Percentiles rank a stretch among this genome's conserved stretches.
These are phyloP conservation scores for Gymnocheta viridis DNA, from an alignment of 2,888 invertebrate species.

Conservation along the genomic window DNA sequence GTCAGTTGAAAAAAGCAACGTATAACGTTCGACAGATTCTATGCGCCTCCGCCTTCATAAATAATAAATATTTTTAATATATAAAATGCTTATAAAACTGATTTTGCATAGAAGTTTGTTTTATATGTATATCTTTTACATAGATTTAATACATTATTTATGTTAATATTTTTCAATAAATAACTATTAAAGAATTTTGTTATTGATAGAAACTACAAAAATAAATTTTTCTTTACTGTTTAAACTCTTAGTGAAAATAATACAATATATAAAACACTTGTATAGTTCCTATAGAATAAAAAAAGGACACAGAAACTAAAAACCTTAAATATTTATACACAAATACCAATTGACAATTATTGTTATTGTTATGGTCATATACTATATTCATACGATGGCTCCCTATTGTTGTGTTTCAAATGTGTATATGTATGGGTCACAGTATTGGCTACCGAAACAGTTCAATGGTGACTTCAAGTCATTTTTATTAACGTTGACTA, in stretches of 20 bases:
- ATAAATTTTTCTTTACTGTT: neutral
- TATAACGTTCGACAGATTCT: no score
- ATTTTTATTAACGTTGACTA: no score
- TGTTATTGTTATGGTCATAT: slow-evolving; percentile 64
- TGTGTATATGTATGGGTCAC: neutral
- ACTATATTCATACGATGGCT: slow-evolving; percentile 59
- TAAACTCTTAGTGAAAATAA: neutral
- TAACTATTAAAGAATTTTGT: neutral
- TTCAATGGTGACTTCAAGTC: neutral
- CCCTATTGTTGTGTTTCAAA: slow-evolving; percentile 41
- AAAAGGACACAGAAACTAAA: slow-evolving; percentile 4
- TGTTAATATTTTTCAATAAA: neutral
- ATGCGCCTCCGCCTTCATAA: no score
- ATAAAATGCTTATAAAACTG: no score
- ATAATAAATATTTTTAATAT: no score
- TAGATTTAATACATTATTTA: neutral
- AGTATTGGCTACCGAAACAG: neutral
- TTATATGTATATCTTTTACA: no score
- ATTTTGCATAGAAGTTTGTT: no score
- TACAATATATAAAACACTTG: slow-evolving; percentile 4
- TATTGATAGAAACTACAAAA: slow-evolving; percentile 12
- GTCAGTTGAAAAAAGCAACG: no score
- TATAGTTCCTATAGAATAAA: neutral
- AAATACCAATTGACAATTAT: slow-evolving; percentile 67
- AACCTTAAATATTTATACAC: neutral